phyloP scores from a whole-genome alignment of 1,140 invertebrate species.

The Ostrea denselamellosa region DNA sequence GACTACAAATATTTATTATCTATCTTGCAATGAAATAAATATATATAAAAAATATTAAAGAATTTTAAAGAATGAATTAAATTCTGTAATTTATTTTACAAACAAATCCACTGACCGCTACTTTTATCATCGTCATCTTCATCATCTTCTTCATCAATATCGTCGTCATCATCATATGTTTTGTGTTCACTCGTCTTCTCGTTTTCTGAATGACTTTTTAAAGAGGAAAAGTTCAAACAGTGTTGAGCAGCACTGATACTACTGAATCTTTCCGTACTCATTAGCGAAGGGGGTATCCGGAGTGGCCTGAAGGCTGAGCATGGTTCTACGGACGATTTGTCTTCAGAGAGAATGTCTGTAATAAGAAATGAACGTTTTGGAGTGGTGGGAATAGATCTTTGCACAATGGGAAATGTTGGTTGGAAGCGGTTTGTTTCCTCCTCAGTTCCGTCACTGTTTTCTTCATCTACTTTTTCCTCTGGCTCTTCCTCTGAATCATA shows the following conservation, averaged over 20 bases:
- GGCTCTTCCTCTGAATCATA: constrained; percentile 46
- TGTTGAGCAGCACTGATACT: background rate
- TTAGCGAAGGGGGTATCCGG: constrained; percentile 40
- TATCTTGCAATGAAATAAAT: background rate
- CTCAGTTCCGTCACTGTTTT: constrained; percentile 22
- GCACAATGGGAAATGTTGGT: constrained; percentile 23
- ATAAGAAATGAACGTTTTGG: constrained; percentile 54
- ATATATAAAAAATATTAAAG: background rate
- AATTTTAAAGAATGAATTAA: background rate
- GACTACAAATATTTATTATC: background rate
- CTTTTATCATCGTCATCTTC: constrained; percentile 40
- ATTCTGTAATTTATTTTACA: background rate
- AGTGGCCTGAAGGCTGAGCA: constrained; percentile 51
- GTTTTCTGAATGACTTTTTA: constrained; percentile 24
- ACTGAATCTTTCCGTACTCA: background rate
- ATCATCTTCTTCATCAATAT: constrained; percentile 45
- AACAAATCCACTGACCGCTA: constrained; percentile 10
- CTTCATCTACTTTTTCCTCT: background rate
- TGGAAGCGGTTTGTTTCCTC: constrained; percentile 15
- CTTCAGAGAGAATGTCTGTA: constrained; percentile 48
- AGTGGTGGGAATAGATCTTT: constrained; percentile 8
- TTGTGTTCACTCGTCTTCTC: background rate
- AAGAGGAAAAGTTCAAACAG: constrained; percentile 34
- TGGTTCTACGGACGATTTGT: constrained; percentile 29
- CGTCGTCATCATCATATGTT: constrained; percentile 20